Percentiles rank a stretch among this genome's conserved stretches.
phyloP scores from a whole-genome alignment of 2,888 invertebrate genomes.

The Archaeoteleia sp. region DNA sequence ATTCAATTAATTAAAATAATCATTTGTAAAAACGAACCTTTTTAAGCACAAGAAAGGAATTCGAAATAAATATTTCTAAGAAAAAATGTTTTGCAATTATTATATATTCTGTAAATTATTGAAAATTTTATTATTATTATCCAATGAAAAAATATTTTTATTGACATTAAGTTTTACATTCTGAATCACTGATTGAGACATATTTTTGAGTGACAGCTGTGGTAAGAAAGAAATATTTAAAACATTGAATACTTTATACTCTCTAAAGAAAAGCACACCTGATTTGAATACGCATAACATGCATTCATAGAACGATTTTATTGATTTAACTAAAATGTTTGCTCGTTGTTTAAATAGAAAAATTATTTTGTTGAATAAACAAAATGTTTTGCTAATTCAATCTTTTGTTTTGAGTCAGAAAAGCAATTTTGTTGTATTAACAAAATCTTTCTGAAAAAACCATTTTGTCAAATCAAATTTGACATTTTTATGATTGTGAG shows the following conservation, averaged over 20 bases:
- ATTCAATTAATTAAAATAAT: too few species aligned
- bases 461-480: too few species aligned
- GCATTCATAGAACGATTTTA: not conserved
- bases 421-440: too few species aligned
- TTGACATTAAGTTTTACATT: not conserved
- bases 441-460: too few species aligned
- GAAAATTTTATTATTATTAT: too few species aligned
- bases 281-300: not conserved
- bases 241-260: not conserved
- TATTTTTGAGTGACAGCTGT: not conserved
- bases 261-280: not conserved
- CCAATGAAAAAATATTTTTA: too few species aligned
- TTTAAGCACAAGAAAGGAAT: too few species aligned
- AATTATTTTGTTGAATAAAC: not conserved
- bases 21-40: too few species aligned
- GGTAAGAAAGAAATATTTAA: not conserved
- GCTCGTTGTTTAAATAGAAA: not conserved
- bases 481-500: too few species aligned
- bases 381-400: constrained; percentile 12
- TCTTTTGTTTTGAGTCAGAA: constrained; percentile 1
- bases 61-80: too few species aligned
- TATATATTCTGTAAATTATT: too few species aligned
- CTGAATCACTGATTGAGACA: not conserved
- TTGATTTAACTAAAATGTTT: constrained; percentile 6
- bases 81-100: too few species aligned